Evolutionary conservation across 1,140 invertebrate species (phyloP).

Genomic region (Xylocopa sonorina): DNA sequence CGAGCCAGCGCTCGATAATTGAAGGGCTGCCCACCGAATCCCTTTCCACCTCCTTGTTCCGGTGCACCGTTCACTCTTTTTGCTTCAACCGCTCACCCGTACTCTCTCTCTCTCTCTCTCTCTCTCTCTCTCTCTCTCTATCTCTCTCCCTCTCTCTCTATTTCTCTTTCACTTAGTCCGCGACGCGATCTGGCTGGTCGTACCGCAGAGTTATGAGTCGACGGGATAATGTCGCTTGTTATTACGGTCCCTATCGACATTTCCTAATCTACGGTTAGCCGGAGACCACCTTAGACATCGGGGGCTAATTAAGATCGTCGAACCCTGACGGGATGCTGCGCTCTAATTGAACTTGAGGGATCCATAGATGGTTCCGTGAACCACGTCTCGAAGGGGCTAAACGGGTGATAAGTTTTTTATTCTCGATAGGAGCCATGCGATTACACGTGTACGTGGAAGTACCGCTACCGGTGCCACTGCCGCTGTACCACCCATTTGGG

Average conservation of each 20-base stretch:
- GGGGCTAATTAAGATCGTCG: slow-evolving; percentile 34
- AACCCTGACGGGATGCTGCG: background rate
- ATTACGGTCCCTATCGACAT: slow-evolving; percentile 41
- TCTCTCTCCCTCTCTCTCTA: background rate
- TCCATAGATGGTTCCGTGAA: background rate
- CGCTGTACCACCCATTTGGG: no score
- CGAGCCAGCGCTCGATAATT: slow-evolving; percentile 72
- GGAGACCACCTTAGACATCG: slow-evolving; percentile 22
- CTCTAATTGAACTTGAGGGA: slow-evolving; percentile 31
- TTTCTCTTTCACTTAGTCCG: background rate
- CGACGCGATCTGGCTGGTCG: background rate
- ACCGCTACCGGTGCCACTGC: no score
- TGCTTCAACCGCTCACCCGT: background rate
- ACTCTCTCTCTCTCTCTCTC: background rate
- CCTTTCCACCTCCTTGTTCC: slow-evolving; percentile 11
- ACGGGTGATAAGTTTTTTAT: background rate
- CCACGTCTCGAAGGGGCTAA: background rate
- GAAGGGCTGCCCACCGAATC: slow-evolving; percentile 54
- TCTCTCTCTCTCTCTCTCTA: slow-evolving; percentile 4
- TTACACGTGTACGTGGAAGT: no score
- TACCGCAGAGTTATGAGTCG: slow-evolving; percentile 31
- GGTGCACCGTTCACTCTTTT: slow-evolving; percentile 8
- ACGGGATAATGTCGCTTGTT: slow-evolving; percentile 36
- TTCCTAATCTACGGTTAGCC: slow-evolving; percentile 44
- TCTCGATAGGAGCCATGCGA: no score